Percentiles rank a stretch among this genome's conserved stretches.
These are phyloP conservation scores for Petromus typicus DNA, from an alignment of 2,113 vertebrate genomes.

Conservation along the genomic window DNA sequence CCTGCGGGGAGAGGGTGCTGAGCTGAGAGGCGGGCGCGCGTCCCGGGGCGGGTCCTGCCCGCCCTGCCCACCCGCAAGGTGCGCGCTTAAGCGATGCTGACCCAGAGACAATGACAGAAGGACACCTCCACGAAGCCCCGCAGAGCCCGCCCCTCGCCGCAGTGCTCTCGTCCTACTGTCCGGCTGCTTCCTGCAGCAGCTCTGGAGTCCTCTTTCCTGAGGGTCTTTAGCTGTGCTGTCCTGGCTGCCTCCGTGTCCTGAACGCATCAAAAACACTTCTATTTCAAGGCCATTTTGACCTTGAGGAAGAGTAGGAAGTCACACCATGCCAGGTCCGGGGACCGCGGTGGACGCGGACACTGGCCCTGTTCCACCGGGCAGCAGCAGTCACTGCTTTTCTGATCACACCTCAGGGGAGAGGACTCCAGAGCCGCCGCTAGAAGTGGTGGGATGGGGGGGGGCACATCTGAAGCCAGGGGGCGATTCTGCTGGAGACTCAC, in stretches of 20 bases:
- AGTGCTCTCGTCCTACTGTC: too few relatives aligned
- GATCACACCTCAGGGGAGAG: neutral
- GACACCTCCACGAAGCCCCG: neutral
- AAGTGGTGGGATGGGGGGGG: neutral
- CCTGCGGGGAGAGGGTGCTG: constrained; percentile 69
- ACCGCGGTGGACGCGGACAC: rapidly evolving
- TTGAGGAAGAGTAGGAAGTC: neutral
- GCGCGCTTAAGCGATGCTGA: too few relatives aligned
- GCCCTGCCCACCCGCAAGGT: too few relatives aligned
- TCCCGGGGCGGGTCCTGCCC: too few relatives aligned
- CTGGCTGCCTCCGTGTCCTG: too few relatives aligned
- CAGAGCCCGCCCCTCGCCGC: neutral
- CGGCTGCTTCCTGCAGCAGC: neutral
- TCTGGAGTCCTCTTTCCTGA: neutral
- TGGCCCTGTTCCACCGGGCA: neutral
- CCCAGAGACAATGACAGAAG: too few relatives aligned
- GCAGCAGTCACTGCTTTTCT: neutral
- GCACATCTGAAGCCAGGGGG: neutral
- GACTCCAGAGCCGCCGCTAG: neutral
- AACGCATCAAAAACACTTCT: neutral
- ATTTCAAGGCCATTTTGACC: neutral
- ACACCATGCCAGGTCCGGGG: neutral
- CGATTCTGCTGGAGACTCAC: neutral
- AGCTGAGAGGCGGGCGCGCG: too few relatives aligned
- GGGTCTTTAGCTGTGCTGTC: neutral